Conservation (phyloP, 1,140 invertebrate genomes). For the Maconellicoccus hirsutus region DNA sequence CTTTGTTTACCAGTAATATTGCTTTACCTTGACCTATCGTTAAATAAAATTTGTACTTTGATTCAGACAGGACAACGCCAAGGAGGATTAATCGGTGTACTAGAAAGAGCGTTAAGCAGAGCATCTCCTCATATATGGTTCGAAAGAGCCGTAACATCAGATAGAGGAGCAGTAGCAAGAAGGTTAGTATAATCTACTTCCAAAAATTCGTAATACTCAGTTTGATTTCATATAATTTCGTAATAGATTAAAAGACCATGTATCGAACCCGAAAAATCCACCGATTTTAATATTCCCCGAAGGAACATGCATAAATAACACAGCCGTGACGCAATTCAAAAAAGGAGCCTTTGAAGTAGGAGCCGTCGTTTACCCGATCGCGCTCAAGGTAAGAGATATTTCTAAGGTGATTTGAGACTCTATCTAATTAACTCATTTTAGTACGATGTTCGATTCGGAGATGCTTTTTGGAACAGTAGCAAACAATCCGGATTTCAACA, state of each 20-base stretch:
- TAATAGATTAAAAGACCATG: background rate
- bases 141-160: background rate
- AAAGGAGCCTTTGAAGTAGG: slow-evolving; percentile 11
- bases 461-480: slow-evolving; percentile 11
- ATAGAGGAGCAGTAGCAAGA: background rate
- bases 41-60: too few relatives aligned
- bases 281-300: slow-evolving; percentile 11
- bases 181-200: too few relatives aligned
- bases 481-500: slow-evolving; percentile 10
- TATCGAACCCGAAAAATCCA: slow-evolving; percentile 7
- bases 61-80: background rate
- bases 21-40: too few relatives aligned
- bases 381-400: background rate
- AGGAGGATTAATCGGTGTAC: background rate
- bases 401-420: background rate
- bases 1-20: too few relatives aligned
- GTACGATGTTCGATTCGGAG: background rate
- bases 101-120: background rate
- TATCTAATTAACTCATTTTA: background rate
- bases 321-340: slow-evolving; percentile 11
- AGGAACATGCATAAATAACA: slow-evolving; percentile 10
- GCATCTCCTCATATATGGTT: background rate
- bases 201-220: too few relatives aligned
- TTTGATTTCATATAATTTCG: too few relatives aligned
- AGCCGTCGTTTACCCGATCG: background rate